A percentile compares a stretch with the other conserved stretches of the same genome.
Evolutionary conservation across 1,140 invertebrate species (phyloP).

Genomic region (Drosophila mauritiana): DNA sequence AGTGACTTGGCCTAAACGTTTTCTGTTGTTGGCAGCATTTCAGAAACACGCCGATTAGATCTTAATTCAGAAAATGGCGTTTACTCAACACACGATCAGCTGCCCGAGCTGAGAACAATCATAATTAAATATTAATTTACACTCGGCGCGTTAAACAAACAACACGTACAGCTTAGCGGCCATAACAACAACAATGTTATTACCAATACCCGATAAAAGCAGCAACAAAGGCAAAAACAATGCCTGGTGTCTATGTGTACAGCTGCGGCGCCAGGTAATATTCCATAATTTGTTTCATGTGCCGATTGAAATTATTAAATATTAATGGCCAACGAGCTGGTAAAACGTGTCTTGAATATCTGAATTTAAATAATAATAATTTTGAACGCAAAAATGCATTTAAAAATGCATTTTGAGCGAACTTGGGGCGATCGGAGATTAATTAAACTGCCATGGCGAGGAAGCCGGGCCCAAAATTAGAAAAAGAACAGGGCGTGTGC

Average conservation of each 20-base stretch:
- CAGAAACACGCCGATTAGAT: conserved; percentile 61
- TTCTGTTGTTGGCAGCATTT: conserved; percentile 62
- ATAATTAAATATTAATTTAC: conserved; percentile 83
- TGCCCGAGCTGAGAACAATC: conserved; percentile 47
- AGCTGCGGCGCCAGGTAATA: conserved; percentile 62
- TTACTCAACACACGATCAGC: conserved; percentile 57
- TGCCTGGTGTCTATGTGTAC: conserved; percentile 31
- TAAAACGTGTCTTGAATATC: conserved; percentile 69
- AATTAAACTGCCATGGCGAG: conserved; percentile 65
- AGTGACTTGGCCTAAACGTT: conserved; percentile 38
- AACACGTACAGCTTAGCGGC: conserved; percentile 59
- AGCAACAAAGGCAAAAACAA: conserved; percentile 20
- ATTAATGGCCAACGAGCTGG: conserved; percentile 59
- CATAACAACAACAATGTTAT: conserved; percentile 27
- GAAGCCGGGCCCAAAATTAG: conserved; percentile 47
- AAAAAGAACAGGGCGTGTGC: conserved; percentile 70
- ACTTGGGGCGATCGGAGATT: conserved; percentile 64
- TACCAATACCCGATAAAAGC: conserved; percentile 8
- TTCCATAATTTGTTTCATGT: conserved; percentile 70
- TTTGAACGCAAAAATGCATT: conserved; percentile 54
- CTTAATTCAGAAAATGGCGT: conserved; percentile 67
- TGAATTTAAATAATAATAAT: conserved; percentile 67
- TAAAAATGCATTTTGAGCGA: conserved; percentile 61
- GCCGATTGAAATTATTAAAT: conserved; percentile 73
- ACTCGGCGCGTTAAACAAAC: conserved; percentile 77